Base-by-base conservation (phyloP, 2,888 invertebrate genomes). In the Euplagia quadripunctaria region DNA sequence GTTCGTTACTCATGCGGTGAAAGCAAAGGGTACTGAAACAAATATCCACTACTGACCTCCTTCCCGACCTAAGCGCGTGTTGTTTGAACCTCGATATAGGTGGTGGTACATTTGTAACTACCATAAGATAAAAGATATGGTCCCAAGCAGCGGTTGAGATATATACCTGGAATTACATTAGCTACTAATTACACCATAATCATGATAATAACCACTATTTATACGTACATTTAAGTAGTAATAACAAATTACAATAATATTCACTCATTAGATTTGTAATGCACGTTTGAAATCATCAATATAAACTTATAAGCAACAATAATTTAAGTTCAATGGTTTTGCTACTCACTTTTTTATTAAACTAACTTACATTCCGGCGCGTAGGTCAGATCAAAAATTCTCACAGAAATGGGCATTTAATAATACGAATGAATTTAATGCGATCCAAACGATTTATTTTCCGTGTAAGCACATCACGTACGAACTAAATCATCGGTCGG, bases 381-480 rank as follows among this genome's bases (percentile, higher is more conserved):
- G 94, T 91, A 88, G 83, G 79, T 82, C 84, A 88, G 90, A 91
- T 93, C 89, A 90, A 89, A 92, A 91, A 92, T 94, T 95, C 95
- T 94, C 95, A 94, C 95, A 94, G 94, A 93, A 89, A 89, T 87
- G 88, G 90, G 85, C 95, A 95, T 95, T 95, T 95, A 94, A 96
- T 96, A 91, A 94, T 91, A 91, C 91, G 93, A 94, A 93, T 93
- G 90, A 89, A 80, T 88, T 92, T 94, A 94, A 94, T 94, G 89
- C 90, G 91, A 91, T 93, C 91, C 93, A 93, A 95, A 93, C 92
- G 93, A 93, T 96, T 94, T 92, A 94, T 93, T 93, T 90, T 92
- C 91, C 85, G 85, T 88, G 89, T 95, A 95, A 95, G 93, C 95
- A 93, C 94, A 86, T 95, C 95, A 95, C 96, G 96, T 96, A 94